These are phyloP conservation scores for Porites rus DNA, from an alignment of 92 coral and sea anemone genomes.

Conservation along the genomic window DNA sequence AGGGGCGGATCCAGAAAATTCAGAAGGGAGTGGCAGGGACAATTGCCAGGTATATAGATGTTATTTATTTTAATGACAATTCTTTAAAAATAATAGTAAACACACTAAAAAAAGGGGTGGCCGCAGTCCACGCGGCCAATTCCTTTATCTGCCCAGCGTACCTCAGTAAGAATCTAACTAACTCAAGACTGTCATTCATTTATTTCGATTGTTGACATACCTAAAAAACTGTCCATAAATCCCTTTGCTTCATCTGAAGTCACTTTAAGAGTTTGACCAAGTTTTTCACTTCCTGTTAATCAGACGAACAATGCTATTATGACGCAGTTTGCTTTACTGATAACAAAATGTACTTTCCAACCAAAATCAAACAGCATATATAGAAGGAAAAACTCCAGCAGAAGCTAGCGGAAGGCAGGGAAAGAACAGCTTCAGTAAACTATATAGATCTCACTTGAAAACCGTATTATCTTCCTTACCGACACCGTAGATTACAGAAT, in stretches of 20 bases:
- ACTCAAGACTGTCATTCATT: background rate
- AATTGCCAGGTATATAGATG: no score
- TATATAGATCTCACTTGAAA: no score
- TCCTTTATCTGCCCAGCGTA: no score
- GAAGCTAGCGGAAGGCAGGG: background rate
- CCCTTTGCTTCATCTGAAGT: constrained; percentile 82
- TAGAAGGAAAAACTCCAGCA: no score
- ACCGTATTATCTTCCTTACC: constrained; percentile 59
- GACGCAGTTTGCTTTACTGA: background rate
- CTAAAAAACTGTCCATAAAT: constrained; percentile 90
- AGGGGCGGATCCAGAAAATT: no score
- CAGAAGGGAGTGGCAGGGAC: no score
- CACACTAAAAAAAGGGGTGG: no score
- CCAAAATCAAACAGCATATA: no score
- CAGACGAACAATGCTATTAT: background rate
- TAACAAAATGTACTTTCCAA: no score
- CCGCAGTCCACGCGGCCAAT: no score
- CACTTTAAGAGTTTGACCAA: constrained; percentile 89
- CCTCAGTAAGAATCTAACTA: background rate
- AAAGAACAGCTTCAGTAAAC: background rate
- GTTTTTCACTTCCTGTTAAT: constrained; percentile 82
- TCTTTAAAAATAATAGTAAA: no score
- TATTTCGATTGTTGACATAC: constrained; percentile 35
- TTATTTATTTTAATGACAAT: no score
- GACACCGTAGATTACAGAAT: constrained; percentile 95